phyloP scores from a whole-genome alignment of 2,888 invertebrate genomes.

The Protonemura montana region DNA sequence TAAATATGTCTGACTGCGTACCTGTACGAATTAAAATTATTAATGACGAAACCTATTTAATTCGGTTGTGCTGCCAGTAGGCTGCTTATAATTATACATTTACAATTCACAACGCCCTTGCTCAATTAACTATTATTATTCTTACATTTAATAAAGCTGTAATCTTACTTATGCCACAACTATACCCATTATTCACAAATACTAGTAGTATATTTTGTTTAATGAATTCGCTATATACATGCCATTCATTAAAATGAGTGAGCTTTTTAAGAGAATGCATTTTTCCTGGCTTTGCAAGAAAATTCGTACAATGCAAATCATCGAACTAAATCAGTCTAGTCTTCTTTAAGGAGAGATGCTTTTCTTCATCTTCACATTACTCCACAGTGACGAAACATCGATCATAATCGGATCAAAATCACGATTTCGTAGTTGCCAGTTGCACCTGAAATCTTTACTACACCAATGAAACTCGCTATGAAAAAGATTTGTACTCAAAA shows the following conservation, averaged over 20 bases:
- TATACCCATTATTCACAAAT: slow-evolving; percentile 12
- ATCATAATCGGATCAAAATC: not conserved
- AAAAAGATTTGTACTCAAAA: slow-evolving; percentile 40
- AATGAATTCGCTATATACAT: not conserved
- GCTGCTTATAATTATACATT: not conserved
- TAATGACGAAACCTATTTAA: not conserved
- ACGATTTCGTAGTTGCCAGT: not conserved
- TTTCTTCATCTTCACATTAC: not conserved
- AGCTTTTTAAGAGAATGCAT: slow-evolving; percentile 21
- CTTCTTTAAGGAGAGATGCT: slow-evolving; percentile 26
- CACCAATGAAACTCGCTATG: slow-evolving; percentile 2
- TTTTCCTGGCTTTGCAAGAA: not conserved
- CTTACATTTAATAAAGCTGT: not conserved
- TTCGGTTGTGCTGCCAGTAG: not conserved
- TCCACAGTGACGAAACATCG: not conserved
- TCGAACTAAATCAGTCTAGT: slow-evolving; percentile 21
- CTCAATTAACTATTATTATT: not conserved
- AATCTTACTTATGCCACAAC: slow-evolving; percentile 5
- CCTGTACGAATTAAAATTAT: not conserved
- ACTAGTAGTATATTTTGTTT: slow-evolving; percentile 7
- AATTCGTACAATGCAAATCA: slow-evolving; percentile 16
- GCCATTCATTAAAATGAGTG: slow-evolving; percentile 8
- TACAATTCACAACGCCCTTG: not conserved
- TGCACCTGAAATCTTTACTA: not conserved
- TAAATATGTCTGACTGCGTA: not conserved